phyloP scores from a whole-genome alignment of 2,113 vertebrate species.

The Sceloporus undulatus region DNA sequence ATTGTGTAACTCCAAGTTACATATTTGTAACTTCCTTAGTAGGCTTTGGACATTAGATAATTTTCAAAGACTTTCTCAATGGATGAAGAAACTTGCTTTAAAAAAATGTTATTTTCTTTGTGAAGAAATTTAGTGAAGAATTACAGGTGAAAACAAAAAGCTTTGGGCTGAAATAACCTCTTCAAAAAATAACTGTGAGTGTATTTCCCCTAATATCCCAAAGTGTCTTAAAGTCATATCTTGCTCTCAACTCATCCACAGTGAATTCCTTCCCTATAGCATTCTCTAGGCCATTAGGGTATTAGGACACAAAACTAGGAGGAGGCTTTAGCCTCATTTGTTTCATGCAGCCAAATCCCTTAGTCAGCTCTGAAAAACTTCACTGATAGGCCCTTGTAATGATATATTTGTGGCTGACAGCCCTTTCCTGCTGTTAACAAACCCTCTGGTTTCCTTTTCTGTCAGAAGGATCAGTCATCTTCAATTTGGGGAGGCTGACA shows the following conservation, averaged over 20 bases:
- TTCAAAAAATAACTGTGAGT: neutral
- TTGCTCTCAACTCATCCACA: neutral
- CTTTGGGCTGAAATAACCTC: neutral
- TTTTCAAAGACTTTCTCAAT: no score
- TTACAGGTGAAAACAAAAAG: neutral
- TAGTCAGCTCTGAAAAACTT: slow-evolving; percentile 36
- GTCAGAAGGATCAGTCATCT: slow-evolving; percentile 43
- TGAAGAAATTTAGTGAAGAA: no score
- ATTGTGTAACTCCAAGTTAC: no score
- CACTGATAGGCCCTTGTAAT: slow-evolving; percentile 30
- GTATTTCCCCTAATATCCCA: neutral
- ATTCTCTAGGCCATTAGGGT: slow-evolving; percentile 8
- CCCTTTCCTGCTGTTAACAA: slow-evolving; percentile 49
- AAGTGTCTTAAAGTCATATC: neutral
- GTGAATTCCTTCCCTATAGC: neutral
- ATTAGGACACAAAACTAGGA: slow-evolving; percentile 25
- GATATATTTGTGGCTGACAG: slow-evolving; percentile 19
- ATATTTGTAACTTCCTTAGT: no score
- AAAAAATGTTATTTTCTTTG: no score
- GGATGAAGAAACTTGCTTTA: no score
- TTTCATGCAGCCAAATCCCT: neutral
- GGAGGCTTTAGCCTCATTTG: neutral
- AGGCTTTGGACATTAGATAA: no score
- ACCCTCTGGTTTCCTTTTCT: slow-evolving; percentile 47
- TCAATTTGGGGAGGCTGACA: slow-evolving; percentile 31